Base-by-base conservation (phyloP, 2,888 invertebrate species). In the Tipula vernalis region DNA sequence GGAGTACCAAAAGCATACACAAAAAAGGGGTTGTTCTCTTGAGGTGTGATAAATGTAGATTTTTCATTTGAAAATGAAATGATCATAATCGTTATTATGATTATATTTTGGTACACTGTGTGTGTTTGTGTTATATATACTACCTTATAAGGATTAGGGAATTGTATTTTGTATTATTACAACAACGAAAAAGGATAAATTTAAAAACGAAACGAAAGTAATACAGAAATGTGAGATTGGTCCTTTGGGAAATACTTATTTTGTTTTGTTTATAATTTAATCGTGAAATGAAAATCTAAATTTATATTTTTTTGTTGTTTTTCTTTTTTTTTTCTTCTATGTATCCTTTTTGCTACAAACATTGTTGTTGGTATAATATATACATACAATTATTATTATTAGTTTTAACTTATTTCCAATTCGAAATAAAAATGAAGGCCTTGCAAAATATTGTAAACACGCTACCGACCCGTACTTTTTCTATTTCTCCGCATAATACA, bases 21-120 rank as follows among this genome's bases (percentile, higher is more conserved):
- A 12, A 51, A 44, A 47, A 71, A 71, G 71, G 71, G 71, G 71
- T 71, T 71, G 71, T 71, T 28, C 71, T 71, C 71, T 71, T 28
- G 71, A 71, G 71, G 71, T 71, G 71, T 28, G 71, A 71, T 71
- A 71, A 71, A 71, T 71, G 71, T 71, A 71, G 71, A 71, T 71
- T 71, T 71, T 71, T 71, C 71, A 71, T 71, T 71, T 28, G 71
- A 71, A 71, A 71, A 71, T 71, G 71, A 71, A 71, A 71, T 71
- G 71, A 71, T 71, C 71, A 71, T 71, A 71, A 71, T 71, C 71
- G 71, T 71, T 71, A 71, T 71, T 71, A 71, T 71, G 71, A 71
- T 71, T 71, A 71, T 71, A 28, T 51, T 71, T 71, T 71, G 71
- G 71, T 71, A 71, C 71, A 28, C 28, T 28, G 71, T 28, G 71